Percentiles rank a stretch among this genome's conserved stretches.
Conservation (phyloP, 2,888 invertebrate species). For the Eretmocerus hayati region DNA sequence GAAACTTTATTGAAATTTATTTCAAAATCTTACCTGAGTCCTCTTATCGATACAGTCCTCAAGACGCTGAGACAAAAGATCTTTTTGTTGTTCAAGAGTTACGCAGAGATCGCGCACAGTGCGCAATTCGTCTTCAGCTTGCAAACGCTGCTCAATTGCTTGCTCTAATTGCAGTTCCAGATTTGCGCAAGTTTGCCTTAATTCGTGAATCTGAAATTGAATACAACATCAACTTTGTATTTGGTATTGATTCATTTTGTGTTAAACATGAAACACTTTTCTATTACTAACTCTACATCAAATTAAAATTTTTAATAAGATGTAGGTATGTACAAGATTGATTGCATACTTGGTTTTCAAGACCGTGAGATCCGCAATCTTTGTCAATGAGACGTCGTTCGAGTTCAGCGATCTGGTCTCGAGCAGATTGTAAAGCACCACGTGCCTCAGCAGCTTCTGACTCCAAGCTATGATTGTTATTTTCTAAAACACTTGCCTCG, state of each 20-base stretch:
- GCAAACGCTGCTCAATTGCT: slow-evolving; percentile 52
- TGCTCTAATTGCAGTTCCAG: slow-evolving; percentile 61
- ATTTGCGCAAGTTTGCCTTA: slow-evolving; percentile 50
- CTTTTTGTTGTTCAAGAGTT: slow-evolving; percentile 62
- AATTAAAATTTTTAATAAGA: too few relatives aligned
- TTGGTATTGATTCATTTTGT: too few relatives aligned
- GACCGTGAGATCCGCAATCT: slow-evolving; percentile 50
- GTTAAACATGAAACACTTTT: too few relatives aligned
- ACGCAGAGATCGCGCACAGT: slow-evolving; percentile 56
- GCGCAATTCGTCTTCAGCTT: slow-evolving; percentile 57
- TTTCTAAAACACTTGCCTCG: slow-evolving; percentile 71
- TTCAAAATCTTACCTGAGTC: slow-evolving; percentile 37
- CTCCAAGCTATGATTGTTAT: slow-evolving; percentile 72
- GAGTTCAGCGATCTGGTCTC: slow-evolving; percentile 56
- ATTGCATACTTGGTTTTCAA: slow-evolving; percentile 56
- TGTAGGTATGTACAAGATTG: not conserved
- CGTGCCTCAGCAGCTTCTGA: slow-evolving; percentile 67
- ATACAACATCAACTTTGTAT: too few relatives aligned
- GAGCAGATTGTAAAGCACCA: slow-evolving; percentile 52
- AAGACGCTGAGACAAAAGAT: slow-evolving; percentile 54
- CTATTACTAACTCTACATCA: too few relatives aligned
- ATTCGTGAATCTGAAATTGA: slow-evolving; percentile 46
- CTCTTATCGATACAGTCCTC: slow-evolving; percentile 48
- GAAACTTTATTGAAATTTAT: too few relatives aligned
- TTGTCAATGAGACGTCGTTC: slow-evolving; percentile 58